Conservation (phyloP, 1,140 invertebrate genomes). For the Ooceraea biroi region DNA sequence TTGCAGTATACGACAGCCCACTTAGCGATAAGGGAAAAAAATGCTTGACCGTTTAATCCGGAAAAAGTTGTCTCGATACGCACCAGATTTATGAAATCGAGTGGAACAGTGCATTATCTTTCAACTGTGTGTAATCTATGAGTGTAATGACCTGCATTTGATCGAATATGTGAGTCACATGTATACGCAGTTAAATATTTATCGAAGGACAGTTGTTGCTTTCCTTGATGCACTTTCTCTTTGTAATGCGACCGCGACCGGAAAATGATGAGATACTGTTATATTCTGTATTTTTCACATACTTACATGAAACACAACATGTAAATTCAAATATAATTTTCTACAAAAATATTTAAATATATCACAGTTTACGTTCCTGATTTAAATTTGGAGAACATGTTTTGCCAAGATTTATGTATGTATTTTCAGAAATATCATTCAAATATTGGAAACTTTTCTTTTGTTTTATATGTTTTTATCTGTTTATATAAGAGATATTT, state of each 20-base stretch:
- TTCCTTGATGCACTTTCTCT: background rate
- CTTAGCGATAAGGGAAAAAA: background rate
- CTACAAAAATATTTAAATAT: background rate
- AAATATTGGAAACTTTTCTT: too few relatives aligned
- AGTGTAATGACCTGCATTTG: slow-evolving; percentile 18
- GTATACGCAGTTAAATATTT: background rate
- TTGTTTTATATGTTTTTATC: background rate
- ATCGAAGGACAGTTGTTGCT: background rate
- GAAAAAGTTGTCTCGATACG: background rate
- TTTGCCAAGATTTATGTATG: too few relatives aligned
- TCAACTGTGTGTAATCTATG: background rate
- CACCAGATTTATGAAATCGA: background rate
- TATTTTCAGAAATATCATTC: too few relatives aligned
- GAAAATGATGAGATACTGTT: background rate
- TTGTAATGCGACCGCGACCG: background rate
- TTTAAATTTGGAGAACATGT: too few relatives aligned
- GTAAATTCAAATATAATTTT: background rate
- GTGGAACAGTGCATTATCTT: background rate
- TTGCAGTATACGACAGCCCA: background rate
- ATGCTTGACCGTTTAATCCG: background rate
- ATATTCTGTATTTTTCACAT: too few relatives aligned
- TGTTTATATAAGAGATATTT: background rate
- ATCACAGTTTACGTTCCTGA: too few relatives aligned
- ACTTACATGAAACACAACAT: too few relatives aligned
- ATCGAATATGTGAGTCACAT: background rate